phyloP scores from a whole-genome alignment of 2,888 invertebrate genomes.

The Cremastinae sp. region DNA sequence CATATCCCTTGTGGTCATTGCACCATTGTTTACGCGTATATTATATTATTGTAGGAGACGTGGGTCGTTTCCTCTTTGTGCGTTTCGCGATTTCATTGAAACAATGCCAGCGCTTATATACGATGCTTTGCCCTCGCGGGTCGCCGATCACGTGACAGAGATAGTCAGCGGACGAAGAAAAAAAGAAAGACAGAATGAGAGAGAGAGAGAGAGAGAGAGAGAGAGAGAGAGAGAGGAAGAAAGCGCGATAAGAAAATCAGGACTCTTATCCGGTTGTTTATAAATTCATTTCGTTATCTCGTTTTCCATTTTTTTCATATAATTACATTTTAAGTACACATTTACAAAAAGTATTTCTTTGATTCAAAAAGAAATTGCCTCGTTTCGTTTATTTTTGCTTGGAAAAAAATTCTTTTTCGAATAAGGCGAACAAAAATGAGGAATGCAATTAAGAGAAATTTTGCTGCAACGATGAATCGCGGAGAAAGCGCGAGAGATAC shows the following conservation, averaged over 20 bases:
- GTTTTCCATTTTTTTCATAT: too few species aligned
- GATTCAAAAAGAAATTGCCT: too few species aligned
- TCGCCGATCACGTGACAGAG: slow-evolving; percentile 21
- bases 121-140: slow-evolving; percentile 33
- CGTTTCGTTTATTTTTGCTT: too few species aligned
- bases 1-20: slow-evolving; percentile 59
- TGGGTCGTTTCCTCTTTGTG: slow-evolving; percentile 59
- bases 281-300: not conserved
- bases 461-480: not conserved
- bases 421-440: not conserved
- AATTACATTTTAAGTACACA: too few species aligned
- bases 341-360: too few species aligned
- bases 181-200: not conserved
- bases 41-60: slow-evolving; percentile 65
- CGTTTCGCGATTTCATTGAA: slow-evolving; percentile 58
- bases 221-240: slow-evolving; percentile 11
- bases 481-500: not conserved
- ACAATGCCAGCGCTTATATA: slow-evolving; percentile 64
- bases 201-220: not conserved
- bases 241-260: slow-evolving; percentile 3
- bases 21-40: slow-evolving; percentile 65
- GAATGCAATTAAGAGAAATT: not conserved
- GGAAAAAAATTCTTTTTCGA: not conserved
- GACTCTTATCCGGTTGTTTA: not conserved
- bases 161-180: not conserved